Evolutionary conservation across 92 coral and sea anemone species (phyloP), one percentile per base, ranked within the genome.

Genomic region (Porites evermanni): DNA sequence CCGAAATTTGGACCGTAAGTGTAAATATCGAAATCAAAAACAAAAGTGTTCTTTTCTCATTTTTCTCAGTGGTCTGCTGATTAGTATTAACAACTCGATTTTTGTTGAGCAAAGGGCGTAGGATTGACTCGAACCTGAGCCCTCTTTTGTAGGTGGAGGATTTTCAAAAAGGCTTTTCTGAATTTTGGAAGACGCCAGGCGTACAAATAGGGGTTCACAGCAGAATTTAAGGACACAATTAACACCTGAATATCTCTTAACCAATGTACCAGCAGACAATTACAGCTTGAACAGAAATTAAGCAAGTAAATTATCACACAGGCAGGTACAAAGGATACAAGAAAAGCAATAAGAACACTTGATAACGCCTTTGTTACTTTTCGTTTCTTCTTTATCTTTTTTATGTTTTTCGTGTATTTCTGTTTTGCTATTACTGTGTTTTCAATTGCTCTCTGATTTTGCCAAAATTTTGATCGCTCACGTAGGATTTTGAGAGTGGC

Each of bases 121-220:
- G 47, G 47, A 38, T 38, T 38, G 47, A 38, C 47, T 38, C 47
- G 47, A 38, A 38, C 47, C 47, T 38, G 47, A 38, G 6, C 47
- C 47, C 47, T 38, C 6, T 3, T 38, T 38, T 21, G 24, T 1
- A 70, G 59, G 21, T 69, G 79, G 54, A 89, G 26, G 73, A 90
- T 8, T 54, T 59, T 61, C 16, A 24, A 53, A 20, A 91, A 80
- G 3, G 94, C 92, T 54, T 80, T 77, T 75, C 75, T 91, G 53
- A 93, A 93, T 69, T 77, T 87, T 5, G 96, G 93, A 50, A 94
- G 87, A 50, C 98, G 76, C 90, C 89, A 83, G 10, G 94, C 98
- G 78, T 93, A 95, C 64, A 92, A n/a, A 72, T 72, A 93, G 1
- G 96, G 94, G 64, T 93, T 93, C 59, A 93, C 54, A 12, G 88